Evolutionary conservation across 35 echinoderm and acorn worm species (phyloP).

Genomic region (Diadema setosum): DNA sequence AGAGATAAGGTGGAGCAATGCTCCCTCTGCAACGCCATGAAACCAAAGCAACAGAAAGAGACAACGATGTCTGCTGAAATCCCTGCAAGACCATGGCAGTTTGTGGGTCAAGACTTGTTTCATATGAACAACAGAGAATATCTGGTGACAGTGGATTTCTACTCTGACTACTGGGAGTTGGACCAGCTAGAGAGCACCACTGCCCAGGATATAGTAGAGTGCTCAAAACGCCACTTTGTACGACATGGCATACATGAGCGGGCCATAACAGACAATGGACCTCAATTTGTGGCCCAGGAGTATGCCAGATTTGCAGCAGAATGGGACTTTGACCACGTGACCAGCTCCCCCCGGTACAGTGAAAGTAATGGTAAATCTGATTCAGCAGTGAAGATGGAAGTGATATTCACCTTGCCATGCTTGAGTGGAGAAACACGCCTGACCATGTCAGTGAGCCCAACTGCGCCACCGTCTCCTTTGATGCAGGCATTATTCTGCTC

Average conservation of each 20-base stretch:
- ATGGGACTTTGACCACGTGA: slow-evolving; percentile 58
- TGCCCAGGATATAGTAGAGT: neutral
- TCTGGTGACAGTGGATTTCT: slow-evolving; percentile 45
- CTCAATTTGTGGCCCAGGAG: slow-evolving; percentile 36
- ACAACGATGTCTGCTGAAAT: slow-evolving; percentile 16
- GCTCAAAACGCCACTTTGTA: slow-evolving; percentile 12
- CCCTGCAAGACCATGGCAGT: slow-evolving; percentile 34
- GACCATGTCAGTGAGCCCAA: too few relatives aligned
- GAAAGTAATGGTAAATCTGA: slow-evolving; percentile 61
- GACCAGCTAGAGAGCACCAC: neutral
- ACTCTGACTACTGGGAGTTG: slow-evolving; percentile 62
- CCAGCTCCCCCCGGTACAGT: slow-evolving; percentile 48
- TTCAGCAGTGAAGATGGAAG: neutral
- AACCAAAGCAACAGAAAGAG: slow-evolving; percentile 32
- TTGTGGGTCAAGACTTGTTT: slow-evolving; percentile 50
- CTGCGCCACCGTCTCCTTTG: too few relatives aligned
- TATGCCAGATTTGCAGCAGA: slow-evolving; percentile 57
- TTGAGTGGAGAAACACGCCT: slow-evolving; percentile 64
- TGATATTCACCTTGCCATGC: slow-evolving; percentile 33
- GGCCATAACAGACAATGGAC: slow-evolving; percentile 60
- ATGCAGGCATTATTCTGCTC: too few relatives aligned
- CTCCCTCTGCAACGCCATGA: slow-evolving; percentile 21
- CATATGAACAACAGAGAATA: slow-evolving; percentile 42
- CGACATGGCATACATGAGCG: slow-evolving; percentile 24
- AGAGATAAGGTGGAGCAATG: slow-evolving; percentile 8